These are phyloP conservation scores for Carassius auratus DNA, from an alignment of 2,113 vertebrate genomes.

Conservation along the genomic window DNA sequence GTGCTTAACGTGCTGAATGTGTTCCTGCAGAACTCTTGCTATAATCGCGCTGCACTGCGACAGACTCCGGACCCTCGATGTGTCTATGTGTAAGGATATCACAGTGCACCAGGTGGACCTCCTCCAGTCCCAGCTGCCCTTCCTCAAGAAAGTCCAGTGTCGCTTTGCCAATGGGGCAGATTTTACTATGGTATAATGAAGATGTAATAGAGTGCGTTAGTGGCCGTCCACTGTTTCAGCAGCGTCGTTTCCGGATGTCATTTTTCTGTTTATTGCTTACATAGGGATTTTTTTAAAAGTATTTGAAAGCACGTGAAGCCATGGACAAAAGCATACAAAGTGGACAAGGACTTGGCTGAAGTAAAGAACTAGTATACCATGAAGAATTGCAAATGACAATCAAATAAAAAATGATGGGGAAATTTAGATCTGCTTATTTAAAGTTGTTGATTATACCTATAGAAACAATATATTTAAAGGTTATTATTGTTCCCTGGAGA, in stretches of 20 bases:
- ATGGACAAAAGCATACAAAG: background rate
- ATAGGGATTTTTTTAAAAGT: background rate
- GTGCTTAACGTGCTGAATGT: background rate
- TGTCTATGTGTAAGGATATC: conserved; percentile 81
- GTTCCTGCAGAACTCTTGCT: conserved; percentile 74
- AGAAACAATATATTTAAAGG: background rate
- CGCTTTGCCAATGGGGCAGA: conserved; percentile 75
- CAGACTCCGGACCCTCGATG: conserved; percentile 77
- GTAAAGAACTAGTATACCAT: background rate
- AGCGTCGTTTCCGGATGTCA: background rate
- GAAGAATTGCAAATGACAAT: background rate
- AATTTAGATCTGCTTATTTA: background rate
- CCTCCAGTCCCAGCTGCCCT: conserved; percentile 78
- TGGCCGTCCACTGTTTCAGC: background rate
- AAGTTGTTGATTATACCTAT: background rate
- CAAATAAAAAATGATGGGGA: background rate
- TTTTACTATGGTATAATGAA: conserved; percentile 61
- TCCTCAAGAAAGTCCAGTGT: conserved; percentile 76
- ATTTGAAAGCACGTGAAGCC: background rate
- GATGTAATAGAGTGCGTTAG: background rate
- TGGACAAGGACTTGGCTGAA: background rate
- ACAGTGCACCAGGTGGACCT: conserved; percentile 68
- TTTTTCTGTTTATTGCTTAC: background rate
- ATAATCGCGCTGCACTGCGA: conserved; percentile 74
- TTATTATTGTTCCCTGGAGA: background rate